A percentile compares a stretch with the other conserved stretches of the same genome.
Conservation (phyloP, 2,888 invertebrate species). For the Phaonia tiefii region DNA sequence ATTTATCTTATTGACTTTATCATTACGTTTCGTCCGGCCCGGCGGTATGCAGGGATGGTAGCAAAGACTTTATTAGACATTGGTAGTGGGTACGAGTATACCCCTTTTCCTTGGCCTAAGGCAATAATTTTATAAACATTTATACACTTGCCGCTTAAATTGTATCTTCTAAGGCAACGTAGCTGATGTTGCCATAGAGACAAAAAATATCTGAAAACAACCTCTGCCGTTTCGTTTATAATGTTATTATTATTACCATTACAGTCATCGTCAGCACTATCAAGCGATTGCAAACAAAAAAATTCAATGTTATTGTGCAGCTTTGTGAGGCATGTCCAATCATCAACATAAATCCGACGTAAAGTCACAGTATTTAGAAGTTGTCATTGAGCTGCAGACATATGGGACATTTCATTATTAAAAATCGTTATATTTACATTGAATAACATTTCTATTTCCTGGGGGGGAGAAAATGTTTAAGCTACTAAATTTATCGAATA, state of each 20-base stretch:
- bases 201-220: background rate
- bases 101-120: background rate
- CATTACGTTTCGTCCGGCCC: background rate
- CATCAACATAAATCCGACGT: background rate
- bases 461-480: no score
- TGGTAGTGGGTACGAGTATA: background rate
- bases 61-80: no score
- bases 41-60: no score
- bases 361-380: background rate
- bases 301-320: slow-evolving; percentile 1
- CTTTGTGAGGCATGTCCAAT: background rate
- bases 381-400: no score
- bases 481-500: no score
- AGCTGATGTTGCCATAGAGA: background rate
- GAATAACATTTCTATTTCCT: no score
- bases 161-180: background rate
- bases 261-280: slow-evolving; percentile 11
- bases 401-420: no score
- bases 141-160: background rate
- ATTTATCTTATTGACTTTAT: slow-evolving; percentile 48
- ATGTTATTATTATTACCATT: slow-evolving; percentile 56
- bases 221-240: slow-evolving; percentile 57
- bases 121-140: slow-evolving; percentile 1
- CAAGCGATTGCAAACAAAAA: background rate
- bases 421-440: no score